phyloP scores from a whole-genome alignment of 1,140 invertebrate species.

The Pseudomyrmex gracilis region DNA sequence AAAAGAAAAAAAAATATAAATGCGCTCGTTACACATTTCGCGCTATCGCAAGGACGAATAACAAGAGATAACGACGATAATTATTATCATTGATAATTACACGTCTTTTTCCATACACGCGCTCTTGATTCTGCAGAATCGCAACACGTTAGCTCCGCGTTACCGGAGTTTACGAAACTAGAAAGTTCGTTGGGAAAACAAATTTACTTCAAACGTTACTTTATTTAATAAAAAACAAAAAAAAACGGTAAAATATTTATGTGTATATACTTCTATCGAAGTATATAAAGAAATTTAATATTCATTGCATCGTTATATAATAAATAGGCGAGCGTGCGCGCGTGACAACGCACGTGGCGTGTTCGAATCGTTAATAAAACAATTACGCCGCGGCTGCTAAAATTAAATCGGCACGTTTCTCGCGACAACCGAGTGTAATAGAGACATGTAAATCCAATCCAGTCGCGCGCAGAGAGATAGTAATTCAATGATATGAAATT shows the following conservation, averaged over 20 bases:
- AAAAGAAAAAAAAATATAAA: constrained; percentile 30
- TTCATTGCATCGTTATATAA: background rate
- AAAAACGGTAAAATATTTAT: too few relatives aligned
- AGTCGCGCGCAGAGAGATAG: background rate
- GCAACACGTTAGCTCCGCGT: too few relatives aligned
- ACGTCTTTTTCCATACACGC: background rate
- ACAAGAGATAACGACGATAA: constrained; percentile 34
- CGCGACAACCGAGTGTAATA: constrained; percentile 16
- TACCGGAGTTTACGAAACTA: background rate
- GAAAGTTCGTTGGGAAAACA: too few relatives aligned
- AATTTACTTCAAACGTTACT: too few relatives aligned
- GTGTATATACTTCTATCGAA: too few relatives aligned
- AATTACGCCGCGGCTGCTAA: constrained; percentile 11
- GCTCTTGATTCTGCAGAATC: constrained; percentile 5
- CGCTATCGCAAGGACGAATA: constrained; percentile 24
- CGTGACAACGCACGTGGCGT: background rate
- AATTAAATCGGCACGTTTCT: constrained; percentile 32
- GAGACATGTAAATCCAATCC: constrained; percentile 10
- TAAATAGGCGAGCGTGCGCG: constrained; percentile 4
- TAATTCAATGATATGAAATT: background rate
- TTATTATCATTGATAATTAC: constrained; percentile 42
- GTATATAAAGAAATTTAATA: background rate
- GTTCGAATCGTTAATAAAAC: constrained; percentile 29
- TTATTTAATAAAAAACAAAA: too few relatives aligned
- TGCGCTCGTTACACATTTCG: background rate